Evolutionary conservation across 2,113 vertebrate species (phyloP), one percentile per base, ranked within the genome.

Genomic region (Ardeotis arabs): DNA sequence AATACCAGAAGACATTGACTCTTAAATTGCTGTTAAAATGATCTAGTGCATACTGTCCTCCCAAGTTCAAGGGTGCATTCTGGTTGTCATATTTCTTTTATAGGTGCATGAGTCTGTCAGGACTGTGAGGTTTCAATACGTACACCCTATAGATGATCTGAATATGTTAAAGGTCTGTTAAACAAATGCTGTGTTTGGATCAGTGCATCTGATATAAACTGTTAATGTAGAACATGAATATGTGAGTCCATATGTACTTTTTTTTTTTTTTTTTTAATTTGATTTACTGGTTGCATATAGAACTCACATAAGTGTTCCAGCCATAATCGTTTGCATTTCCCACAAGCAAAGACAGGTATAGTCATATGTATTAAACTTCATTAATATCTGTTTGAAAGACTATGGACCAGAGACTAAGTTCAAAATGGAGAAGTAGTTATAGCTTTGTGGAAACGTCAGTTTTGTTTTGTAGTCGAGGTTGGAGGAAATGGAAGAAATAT

Each of bases 11-110:
- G 70, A 84, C 72, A 59, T 23, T 76, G 75, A 80, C 50, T 95
- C 83, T 88, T 15, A 50, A 69, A 62, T 73, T 25, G 37, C 29
- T 93, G 21, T 90, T 93, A 53, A n/a, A 70, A 77, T 92, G 85
- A 94, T 94, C 35, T 88, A 84, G 24, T 53, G 50, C 50, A 35
- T 47, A 20, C 22, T 80, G 59, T 53, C 56, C 72, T 95, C 63
- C 39, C 53, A 80, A 62, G 86, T 95, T 93, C 93, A 94, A 86
- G 83, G 83, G 79, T 76, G 64, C 50, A 41, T 95, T 69, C 58
- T 74, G 68, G 47, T 69, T 72, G 29, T 62, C 67, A 41, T 92
- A 37, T 59, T 80, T 95, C 88, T 86, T 86, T n/a, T 35, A 45
- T 25, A 67, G 67, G 19, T 41, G 73, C 47, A 4, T 45, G 68